phyloP scores from a whole-genome alignment of 2,888 invertebrate species.

The Oligia fasciuncula region DNA sequence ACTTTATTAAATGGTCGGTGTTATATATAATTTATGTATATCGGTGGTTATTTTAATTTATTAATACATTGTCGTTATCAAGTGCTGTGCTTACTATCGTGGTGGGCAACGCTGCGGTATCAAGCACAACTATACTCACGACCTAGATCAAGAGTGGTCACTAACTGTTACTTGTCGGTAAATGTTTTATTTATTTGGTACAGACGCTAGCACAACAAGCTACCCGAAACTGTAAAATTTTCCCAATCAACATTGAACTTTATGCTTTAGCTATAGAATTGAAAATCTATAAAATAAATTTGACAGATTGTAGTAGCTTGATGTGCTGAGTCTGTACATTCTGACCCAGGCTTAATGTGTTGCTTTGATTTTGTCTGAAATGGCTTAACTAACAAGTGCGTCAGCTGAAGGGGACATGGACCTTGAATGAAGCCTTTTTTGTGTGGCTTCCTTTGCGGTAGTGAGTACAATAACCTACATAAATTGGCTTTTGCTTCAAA shows the following conservation, averaged over 20 bases:
- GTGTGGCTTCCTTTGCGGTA: constrained; percentile 17
- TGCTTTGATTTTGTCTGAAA: constrained; percentile 16
- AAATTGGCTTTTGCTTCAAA: constrained; percentile 2
- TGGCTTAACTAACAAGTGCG: neutral
- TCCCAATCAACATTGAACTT: too few species aligned
- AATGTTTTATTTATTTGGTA: constrained; percentile 22
- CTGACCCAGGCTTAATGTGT: neutral
- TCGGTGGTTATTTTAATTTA: constrained; percentile 22
- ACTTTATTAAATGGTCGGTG: neutral
- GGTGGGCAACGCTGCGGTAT: constrained; percentile 59
- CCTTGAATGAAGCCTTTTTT: constrained; percentile 22
- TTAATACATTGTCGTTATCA: constrained; percentile 55
- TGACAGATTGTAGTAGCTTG: too few species aligned
- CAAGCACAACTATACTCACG: constrained; percentile 43
- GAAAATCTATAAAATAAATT: too few species aligned
- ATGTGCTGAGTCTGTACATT: neutral
- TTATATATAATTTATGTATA: constrained; percentile 16
- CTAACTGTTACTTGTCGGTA: constrained; percentile 32
- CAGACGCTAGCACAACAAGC: too few species aligned
- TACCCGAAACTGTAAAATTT: too few species aligned
- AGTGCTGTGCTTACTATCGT: constrained; percentile 52
- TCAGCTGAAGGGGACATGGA: neutral
- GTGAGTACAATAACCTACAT: neutral
- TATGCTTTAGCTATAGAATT: too few species aligned
- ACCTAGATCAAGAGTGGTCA: constrained; percentile 54